Evolutionary conservation across 2,888 invertebrate genomes (phyloP).

Genomic region (Tricholauxania praeusta): DNA sequence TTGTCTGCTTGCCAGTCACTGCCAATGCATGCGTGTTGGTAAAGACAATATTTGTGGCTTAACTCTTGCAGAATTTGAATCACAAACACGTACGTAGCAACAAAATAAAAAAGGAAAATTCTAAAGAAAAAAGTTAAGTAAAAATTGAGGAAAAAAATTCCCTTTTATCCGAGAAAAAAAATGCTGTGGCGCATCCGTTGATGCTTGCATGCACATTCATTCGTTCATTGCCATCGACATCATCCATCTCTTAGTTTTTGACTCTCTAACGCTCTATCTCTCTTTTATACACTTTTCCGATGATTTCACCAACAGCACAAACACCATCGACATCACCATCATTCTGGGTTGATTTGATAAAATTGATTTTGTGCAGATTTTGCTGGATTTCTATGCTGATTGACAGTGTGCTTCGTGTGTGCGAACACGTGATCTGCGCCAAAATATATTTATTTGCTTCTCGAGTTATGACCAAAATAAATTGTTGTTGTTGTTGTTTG

Average conservation of each 20-base stretch:
- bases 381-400: slow-evolving; percentile 23
- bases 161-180: too few relatives aligned
- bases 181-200: neutral
- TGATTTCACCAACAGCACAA: too few relatives aligned
- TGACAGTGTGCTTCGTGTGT: slow-evolving; percentile 13
- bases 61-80: slow-evolving; percentile 24
- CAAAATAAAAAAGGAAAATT: neutral
- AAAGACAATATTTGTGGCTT: slow-evolving; percentile 25
- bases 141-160: neutral
- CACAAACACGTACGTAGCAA: slow-evolving; percentile 19
- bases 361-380: slow-evolving; percentile 31
- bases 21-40: neutral
- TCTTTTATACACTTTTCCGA: too few relatives aligned
- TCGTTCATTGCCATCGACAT: neutral
- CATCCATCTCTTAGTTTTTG: neutral
- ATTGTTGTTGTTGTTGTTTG: too few relatives aligned
- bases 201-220: neutral
- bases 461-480: too few relatives aligned
- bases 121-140: neutral
- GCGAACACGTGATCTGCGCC: neutral
- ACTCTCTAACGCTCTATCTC: too few relatives aligned
- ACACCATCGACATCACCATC: neutral
- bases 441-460: neutral
- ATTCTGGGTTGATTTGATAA: slow-evolving; percentile 17
- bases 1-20: neutral